phyloP scores from a whole-genome alignment of 2,797 vertebrate genomes.

The Valencia hispanica region DNA sequence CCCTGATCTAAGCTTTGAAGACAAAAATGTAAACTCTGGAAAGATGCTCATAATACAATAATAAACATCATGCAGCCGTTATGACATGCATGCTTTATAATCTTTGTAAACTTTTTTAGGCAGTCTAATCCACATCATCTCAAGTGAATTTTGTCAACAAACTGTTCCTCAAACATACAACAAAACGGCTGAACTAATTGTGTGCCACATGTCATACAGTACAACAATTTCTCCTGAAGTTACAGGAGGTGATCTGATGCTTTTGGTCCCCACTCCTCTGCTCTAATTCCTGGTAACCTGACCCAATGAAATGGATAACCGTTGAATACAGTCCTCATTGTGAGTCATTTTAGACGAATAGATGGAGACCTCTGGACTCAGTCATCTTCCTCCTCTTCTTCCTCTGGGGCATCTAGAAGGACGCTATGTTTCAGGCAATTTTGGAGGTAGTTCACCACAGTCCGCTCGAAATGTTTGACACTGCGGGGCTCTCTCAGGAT shows the following conservation, averaged over 20 bases:
- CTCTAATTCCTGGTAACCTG: constrained; percentile 58
- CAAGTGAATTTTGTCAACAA: constrained; percentile 62
- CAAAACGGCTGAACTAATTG: constrained; percentile 59
- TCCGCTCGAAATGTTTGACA: constrained; percentile 79
- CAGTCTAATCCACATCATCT: constrained; percentile 36
- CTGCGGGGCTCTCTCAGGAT: constrained; percentile 75
- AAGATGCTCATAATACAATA: constrained; percentile 53
- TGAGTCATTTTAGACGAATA: constrained; percentile 40
- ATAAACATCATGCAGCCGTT: constrained; percentile 77
- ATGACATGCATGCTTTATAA: constrained; percentile 78
- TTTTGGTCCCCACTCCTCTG: constrained; percentile 74
- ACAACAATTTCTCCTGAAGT: constrained; percentile 55
- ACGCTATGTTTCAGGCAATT: constrained; percentile 79
- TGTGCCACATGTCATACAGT: constrained; percentile 58
- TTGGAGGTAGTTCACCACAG: constrained; percentile 81
- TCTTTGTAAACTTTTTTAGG: constrained; percentile 71
- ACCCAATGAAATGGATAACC: constrained; percentile 65
- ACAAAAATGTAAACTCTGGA: constrained; percentile 30
- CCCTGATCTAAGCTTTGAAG: constrained; percentile 31
- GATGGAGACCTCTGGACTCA: constrained; percentile 51
- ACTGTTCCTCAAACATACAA: constrained; percentile 50
- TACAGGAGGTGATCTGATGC: constrained; percentile 66
- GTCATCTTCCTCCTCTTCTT: constrained; percentile 75
- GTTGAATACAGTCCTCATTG: constrained; percentile 51
- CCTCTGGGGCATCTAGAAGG: constrained; percentile 57